These are phyloP conservation scores for Australoheros facetus DNA, from an alignment of 2,797 vertebrate genomes.

Conservation along the genomic window DNA sequence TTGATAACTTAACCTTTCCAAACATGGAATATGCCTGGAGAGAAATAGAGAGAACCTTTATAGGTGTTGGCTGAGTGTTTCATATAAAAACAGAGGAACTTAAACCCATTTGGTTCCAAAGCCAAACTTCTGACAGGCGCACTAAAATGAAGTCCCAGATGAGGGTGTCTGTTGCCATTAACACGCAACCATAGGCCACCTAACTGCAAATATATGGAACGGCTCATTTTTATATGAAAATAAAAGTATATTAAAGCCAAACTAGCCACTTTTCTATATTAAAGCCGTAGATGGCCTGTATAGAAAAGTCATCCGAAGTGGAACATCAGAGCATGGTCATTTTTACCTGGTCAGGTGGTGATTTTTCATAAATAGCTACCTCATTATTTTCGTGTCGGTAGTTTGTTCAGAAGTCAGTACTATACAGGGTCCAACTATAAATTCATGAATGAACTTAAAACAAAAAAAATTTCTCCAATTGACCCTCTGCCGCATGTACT, in stretches of 20 bases:
- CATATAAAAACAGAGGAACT: slow-evolving; percentile 80
- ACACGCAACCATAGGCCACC: slow-evolving; percentile 60
- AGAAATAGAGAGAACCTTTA: slow-evolving; percentile 55
- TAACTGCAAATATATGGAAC: slow-evolving; percentile 49
- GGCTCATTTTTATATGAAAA: slow-evolving; percentile 52
- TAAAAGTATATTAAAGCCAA: slow-evolving; percentile 32
- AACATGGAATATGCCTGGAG: slow-evolving; percentile 62
- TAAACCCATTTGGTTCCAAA: slow-evolving; percentile 70
- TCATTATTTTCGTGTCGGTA: not conserved
- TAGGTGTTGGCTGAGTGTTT: slow-evolving; percentile 82
- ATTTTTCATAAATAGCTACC: not conserved
- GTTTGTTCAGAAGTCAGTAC: not conserved
- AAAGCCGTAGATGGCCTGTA: not conserved
- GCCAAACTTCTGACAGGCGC: slow-evolving; percentile 81
- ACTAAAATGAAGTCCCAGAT: slow-evolving; percentile 72
- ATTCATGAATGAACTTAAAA: not conserved
- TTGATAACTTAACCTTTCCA: slow-evolving; percentile 70
- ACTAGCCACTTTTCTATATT: not conserved
- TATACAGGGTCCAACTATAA: not conserved
- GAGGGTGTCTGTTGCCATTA: slow-evolving; percentile 66
- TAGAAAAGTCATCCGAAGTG: not conserved
- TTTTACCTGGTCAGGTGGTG: not conserved
- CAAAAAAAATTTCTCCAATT: not conserved
- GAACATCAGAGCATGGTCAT: not conserved
- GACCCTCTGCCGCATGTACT: too few relatives aligned